Conservation (phyloP, 2,888 invertebrate species). For the Dryobota labecula region DNA sequence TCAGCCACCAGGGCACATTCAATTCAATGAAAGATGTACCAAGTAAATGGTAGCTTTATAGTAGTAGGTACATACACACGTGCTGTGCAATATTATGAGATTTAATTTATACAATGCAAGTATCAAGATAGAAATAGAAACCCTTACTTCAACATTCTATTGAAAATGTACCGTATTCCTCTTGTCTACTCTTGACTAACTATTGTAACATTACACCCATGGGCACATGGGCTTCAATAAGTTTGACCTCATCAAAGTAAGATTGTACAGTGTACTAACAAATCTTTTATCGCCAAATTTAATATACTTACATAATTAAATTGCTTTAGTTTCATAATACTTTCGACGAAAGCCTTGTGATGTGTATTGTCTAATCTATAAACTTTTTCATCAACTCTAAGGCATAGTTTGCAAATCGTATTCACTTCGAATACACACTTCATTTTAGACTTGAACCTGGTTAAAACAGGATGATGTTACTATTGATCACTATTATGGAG, state of each 20-base stretch:
- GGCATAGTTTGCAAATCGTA: slow-evolving; percentile 37
- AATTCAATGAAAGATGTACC: too few species aligned
- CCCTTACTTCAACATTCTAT: not conserved
- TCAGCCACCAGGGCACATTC: too few species aligned
- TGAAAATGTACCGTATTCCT: not conserved
- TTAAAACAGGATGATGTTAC: not conserved
- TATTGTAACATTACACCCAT: not conserved
- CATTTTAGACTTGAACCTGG: slow-evolving; percentile 18
- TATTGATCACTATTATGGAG: not conserved
- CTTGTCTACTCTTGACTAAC: not conserved
- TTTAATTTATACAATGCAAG: too few species aligned
- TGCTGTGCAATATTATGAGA: too few species aligned
- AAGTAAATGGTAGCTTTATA: too few species aligned
- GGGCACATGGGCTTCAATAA: not conserved
- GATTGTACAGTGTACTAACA: not conserved
- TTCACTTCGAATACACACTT: slow-evolving; percentile 13
- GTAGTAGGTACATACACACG: too few species aligned
- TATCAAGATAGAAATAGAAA: too few species aligned
- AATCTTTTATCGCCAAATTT: not conserved
- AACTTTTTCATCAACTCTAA: slow-evolving; percentile 28
- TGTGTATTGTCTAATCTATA: slow-evolving; percentile 11
- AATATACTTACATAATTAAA: slow-evolving; percentile 26
- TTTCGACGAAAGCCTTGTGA: slow-evolving; percentile 29
- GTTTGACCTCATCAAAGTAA: not conserved
- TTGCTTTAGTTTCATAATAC: slow-evolving; percentile 24